Base-by-base conservation (phyloP, 2,888 invertebrate genomes). In the Acrocyrtus sp. region DNA sequence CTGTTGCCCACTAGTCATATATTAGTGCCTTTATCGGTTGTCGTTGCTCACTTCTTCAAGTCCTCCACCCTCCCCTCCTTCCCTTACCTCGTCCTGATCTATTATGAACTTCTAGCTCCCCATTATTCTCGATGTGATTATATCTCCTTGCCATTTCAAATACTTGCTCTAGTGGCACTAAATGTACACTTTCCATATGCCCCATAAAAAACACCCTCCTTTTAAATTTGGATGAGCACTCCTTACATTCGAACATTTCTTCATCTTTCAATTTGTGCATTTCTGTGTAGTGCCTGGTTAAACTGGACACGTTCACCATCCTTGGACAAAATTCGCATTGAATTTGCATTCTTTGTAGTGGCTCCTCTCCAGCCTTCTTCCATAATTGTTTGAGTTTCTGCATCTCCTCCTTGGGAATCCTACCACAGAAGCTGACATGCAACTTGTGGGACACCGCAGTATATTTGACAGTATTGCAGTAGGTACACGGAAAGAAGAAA, bases 181-280 rank as follows among this genome's bases (percentile, higher is more conserved):
- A 8, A 39, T 70, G 70, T n/a, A 29, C 24, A 12, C 50, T 56
- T 24, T 57, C 63, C 56, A 70, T 24, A n/a, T 70, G 70, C 5
- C 17, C 48, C 17, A 41, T 45, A 62, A 58, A 70, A 19, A 57
- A 70, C 6, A 22, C 63, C 22, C 70, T 39, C 12, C 21, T 24
- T 39, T 51, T 48, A 27, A 70, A 70, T 24, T 4, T 34, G 19
- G 50, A 63, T 3, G 8, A 19, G 12, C 70, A 70, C 2, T 29
- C n/a, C 12, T 0, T 1, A 39, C 70, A 70, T 0, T 4, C 21
- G 27, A 57, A 70, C 15, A n/a, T n/a, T n/a, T 24, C 15, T 2
- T 70, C 63, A 43, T 70, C 70, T 6, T 3, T 24, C 39, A 70
- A 48, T 4, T 26, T 41, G 47, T 70, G 70, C 26, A 70, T 53